Evolutionary conservation across 1,140 invertebrate species (phyloP).

Genomic region (Diorhabda carinulata): DNA sequence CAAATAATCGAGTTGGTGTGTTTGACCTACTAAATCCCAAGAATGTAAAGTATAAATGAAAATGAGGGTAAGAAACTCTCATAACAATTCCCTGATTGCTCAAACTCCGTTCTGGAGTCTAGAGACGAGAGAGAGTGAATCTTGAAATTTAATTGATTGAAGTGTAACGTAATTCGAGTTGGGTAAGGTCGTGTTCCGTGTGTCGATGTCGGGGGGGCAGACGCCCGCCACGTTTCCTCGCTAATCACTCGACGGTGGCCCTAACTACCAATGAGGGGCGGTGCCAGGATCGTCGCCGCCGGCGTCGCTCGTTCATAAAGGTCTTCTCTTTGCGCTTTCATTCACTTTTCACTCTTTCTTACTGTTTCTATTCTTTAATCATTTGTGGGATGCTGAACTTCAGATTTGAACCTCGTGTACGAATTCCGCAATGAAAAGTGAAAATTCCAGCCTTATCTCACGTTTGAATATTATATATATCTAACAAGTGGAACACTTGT

Average conservation of each 20-base stretch:
- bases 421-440: background rate
- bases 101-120: background rate
- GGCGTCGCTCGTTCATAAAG: background rate
- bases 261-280: background rate
- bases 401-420: background rate
- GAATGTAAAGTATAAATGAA: background rate
- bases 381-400: background rate
- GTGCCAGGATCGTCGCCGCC: background rate
- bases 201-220: background rate
- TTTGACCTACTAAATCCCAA: background rate
- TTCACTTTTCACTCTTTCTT: background rate
- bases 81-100: slow-evolving; percentile 1
- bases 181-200: background rate
- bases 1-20: background rate
- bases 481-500: no score
- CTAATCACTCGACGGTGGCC: background rate
- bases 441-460: no score
- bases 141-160: background rate
- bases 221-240: background rate
- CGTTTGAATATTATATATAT: no score
- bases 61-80: background rate
- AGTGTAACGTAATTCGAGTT: background rate
- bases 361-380: background rate
- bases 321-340: background rate
- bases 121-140: background rate